A percentile compares a stretch with the other conserved stretches of the same genome.
Evolutionary conservation across 2,113 vertebrate genomes (phyloP).

Genomic region (Albula goreensis): DNA sequence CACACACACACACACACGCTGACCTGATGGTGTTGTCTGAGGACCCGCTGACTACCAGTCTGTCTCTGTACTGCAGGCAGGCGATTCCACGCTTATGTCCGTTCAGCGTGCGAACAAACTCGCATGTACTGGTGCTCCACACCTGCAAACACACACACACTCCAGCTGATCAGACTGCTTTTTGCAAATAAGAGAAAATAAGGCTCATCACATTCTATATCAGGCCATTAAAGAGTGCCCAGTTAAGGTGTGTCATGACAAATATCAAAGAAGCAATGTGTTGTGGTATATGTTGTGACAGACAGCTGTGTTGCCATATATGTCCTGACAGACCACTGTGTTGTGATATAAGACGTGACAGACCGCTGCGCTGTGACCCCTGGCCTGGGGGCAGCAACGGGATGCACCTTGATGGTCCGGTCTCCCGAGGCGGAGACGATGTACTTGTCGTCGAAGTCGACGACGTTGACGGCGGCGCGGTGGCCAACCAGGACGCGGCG

Average conservation of each 20-base stretch:
- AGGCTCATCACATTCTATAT: too few relatives aligned
- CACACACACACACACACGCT: conserved; percentile 23
- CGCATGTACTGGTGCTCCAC: conserved; percentile 98
- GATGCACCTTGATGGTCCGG: conserved; percentile 92
- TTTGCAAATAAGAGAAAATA: too few relatives aligned
- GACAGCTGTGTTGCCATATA: neutral
- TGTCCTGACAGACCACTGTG: neutral
- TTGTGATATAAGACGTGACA: neutral
- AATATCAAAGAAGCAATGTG: neutral
- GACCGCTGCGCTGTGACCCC: too few relatives aligned
- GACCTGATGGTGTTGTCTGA: conserved; percentile 97
- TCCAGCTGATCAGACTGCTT: too few relatives aligned
- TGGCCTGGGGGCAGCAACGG: neutral
- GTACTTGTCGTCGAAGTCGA: conserved; percentile 98
- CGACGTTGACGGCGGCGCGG: conserved; percentile 92
- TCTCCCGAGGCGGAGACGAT: conserved; percentile 97
- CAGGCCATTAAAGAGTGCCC: too few relatives aligned
- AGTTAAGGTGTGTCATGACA: too few relatives aligned
- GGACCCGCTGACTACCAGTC: conserved; percentile 93
- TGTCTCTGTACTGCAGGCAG: conserved; percentile 94
- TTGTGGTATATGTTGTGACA: neutral
- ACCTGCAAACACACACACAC: conserved; percentile 67
- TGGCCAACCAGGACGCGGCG: conserved; percentile 94
- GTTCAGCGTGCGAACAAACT: conserved; percentile 97
- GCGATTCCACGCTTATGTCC: conserved; percentile 97